Evolutionary conservation across 2,797 vertebrate species (phyloP).

Genomic region (Crypturellus tataupa): DNA sequence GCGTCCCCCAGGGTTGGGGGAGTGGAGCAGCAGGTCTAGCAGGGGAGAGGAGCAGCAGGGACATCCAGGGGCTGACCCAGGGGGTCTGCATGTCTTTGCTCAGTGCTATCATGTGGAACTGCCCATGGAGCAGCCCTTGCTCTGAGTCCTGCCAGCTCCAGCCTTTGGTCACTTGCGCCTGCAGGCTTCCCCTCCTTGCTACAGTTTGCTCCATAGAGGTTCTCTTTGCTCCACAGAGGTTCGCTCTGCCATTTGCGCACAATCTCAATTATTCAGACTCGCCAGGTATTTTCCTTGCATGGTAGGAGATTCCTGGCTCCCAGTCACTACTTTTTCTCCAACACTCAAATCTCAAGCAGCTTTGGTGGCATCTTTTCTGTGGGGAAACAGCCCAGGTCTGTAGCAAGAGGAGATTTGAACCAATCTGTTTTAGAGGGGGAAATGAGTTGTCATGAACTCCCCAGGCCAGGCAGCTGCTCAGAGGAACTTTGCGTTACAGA

Average conservation of each 20-base stretch:
- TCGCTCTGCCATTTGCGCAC: rapidly evolving
- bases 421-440: rapidly evolving
- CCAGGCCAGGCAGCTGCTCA: rapidly evolving
- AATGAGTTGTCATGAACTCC: rapidly evolving
- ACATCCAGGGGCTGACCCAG: no score
- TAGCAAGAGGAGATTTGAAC: neutral
- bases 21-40: rapidly evolving
- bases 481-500: neutral
- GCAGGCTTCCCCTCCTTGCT: neutral
- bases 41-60: rapidly evolving
- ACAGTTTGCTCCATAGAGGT: rapidly evolving
- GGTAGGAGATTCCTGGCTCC: neutral
- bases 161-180: neutral
- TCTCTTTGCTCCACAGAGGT: neutral
- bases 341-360: neutral
- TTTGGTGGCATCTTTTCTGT: neutral
- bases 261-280: neutral
- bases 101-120: neutral
- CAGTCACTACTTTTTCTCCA: neutral
- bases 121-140: neutral
- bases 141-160: rapidly evolving
- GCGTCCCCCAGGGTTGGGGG: rapidly evolving
- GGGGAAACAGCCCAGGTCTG: neutral
- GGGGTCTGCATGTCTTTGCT: no score
- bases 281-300: rapidly evolving